These are phyloP conservation scores for Tipula unca DNA, from an alignment of 2,888 invertebrate species.

Conservation along the genomic window DNA sequence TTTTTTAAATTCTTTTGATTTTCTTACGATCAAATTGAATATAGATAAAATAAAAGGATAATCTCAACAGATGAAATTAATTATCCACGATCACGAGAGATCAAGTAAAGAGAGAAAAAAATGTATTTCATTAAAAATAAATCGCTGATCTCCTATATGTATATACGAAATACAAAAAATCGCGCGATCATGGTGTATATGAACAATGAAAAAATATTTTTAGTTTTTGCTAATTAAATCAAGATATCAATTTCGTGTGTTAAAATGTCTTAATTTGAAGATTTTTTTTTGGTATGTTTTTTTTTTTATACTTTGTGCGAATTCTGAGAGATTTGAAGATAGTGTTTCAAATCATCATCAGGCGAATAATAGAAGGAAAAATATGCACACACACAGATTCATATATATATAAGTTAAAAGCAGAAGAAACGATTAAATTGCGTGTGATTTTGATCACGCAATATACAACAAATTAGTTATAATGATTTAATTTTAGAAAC, in stretches of 20 bases:
- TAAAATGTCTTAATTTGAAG: constrained; percentile 17
- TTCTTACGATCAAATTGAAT: background rate
- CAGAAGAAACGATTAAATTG: background rate
- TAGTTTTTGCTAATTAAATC: constrained; percentile 16
- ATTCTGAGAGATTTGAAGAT: background rate
- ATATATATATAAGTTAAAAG: background rate
- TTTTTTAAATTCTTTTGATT: no score
- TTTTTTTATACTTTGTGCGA: background rate
- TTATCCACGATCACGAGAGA: constrained; percentile 19
- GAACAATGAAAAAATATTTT: background rate
- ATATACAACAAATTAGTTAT: background rate
- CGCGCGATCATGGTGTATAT: background rate
- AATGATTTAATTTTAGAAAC: constrained; percentile 4
- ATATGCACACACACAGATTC: background rate
- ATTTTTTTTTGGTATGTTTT: background rate
- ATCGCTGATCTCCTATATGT: background rate
- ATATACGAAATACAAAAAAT: background rate
- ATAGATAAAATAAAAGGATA: constrained; percentile 3
- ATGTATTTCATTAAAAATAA: background rate
- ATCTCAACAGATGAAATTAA: constrained; percentile 19
- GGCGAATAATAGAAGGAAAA: background rate
- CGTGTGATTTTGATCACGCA: background rate
- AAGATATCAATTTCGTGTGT: constrained; percentile 18
- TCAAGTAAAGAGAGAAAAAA: background rate
- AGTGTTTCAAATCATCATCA: background rate